Conservation (phyloP, 2,113 vertebrate genomes). For the Hypocryptadius cinnamomeus region DNA sequence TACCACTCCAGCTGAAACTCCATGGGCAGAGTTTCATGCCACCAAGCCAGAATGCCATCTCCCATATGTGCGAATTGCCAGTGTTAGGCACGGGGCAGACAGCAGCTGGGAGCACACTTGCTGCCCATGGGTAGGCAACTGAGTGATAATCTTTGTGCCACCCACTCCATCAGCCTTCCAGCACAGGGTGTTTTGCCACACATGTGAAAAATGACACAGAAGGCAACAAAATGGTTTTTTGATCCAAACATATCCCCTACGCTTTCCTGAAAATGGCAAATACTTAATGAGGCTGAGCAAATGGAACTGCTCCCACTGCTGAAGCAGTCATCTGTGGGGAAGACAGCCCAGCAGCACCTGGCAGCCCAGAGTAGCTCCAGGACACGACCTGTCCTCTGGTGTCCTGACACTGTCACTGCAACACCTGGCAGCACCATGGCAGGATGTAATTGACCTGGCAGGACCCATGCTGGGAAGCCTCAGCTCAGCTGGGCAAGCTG, state of each 20-base stretch:
- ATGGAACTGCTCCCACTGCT: fast-evolving
- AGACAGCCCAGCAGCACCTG: not conserved
- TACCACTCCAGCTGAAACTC: not conserved
- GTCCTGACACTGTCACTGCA: not conserved
- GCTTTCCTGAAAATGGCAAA: not conserved
- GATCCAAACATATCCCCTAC: fast-evolving
- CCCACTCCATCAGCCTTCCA: not conserved
- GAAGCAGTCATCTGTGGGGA: not conserved
- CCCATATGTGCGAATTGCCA: not conserved
- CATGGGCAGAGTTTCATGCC: fast-evolving
- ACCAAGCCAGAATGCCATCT: not conserved
- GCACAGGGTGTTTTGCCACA: not conserved
- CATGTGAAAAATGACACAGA: not conserved
- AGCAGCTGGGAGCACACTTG: not conserved
- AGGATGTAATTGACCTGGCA: not conserved
- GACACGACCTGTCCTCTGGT: not conserved
- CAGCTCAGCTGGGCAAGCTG: fast-evolving
- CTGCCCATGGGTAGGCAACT: not conserved
- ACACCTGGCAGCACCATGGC: fast-evolving
- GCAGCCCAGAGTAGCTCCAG: not conserved
- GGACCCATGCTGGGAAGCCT: not conserved
- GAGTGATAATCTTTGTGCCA: not conserved
- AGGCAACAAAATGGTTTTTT: not conserved
- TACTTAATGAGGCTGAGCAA: not conserved
- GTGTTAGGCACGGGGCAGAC: not conserved